Base-by-base conservation (phyloP, 1,140 invertebrate species). In the Drosophila auraria region DNA sequence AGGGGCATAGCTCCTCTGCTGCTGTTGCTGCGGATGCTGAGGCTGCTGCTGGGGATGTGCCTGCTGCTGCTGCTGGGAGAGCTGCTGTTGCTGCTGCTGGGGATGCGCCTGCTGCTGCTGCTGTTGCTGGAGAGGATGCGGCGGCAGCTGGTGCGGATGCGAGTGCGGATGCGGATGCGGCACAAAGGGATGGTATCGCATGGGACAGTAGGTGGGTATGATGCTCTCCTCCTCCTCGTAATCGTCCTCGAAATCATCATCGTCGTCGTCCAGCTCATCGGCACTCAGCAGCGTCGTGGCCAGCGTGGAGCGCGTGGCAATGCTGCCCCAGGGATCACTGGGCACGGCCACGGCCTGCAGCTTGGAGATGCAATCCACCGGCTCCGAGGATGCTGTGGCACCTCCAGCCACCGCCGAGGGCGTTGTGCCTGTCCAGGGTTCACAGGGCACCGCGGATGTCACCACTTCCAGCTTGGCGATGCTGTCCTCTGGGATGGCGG, bases 211-310 rank as follows among this genome's bases (percentile, higher is more conserved):
- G 56, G 92, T 93, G 61, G 92, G 90, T 78, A 93, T 93, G 49
- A 93, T 93, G 73, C 91, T 93, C 60, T 93, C 93, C 59, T 93
- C 93, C 74, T 94, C 93, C 73, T 93, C 92, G 58, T 94, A 93
- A 44, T 94, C 94, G 70, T 94, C 94, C 53, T 95, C 94, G 33
- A 94, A 94, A 62, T 94, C 94, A 70, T 94, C 94, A 36, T 94
- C 94, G 57, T 94, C 94, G 56, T 94, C 94, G 58, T 93, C 92
- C 61, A 93, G 50, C 57, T 94, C 93, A 64, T 94, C 94, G 40
- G 91, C 83, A 15, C 93, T 94, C 5, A 94, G 90, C 42, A 94
- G 79, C 7, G 94, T 94, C 14, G 94, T 94, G 11, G 94, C 93
- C 36, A 94, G 80, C 15, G 94, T 93, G 2, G 94, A 94, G 20